Base-by-base conservation (phyloP, 2,113 vertebrate genomes). In the Syngnathus scovelli region DNA sequence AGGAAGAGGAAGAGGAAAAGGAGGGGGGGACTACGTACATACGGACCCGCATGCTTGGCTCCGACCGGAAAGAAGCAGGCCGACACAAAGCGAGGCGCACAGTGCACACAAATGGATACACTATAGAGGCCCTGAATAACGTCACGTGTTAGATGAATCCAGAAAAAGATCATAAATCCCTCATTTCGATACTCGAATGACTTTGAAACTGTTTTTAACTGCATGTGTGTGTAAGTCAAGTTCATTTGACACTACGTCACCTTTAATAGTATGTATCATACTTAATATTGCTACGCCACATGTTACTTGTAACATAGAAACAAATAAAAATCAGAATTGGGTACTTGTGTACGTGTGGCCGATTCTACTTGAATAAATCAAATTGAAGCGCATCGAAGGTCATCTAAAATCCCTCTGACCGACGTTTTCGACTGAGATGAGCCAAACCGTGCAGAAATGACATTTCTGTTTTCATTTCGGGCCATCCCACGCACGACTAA, bases 31-130 rank as follows among this genome's bases (percentile, higher is more conserved):
- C 61, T 27, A 81, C 81, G n/a, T n/a, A n/a, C n/a, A 82, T 79
- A 71, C 69, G 80, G 86, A 87, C 69, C 86, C 49, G 58, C 86
- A 85, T 89, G 88, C 88, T 74, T 70, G 4, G 85, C 83, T 82
- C 88, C 86, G 81, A 15, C 78, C 69, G 74, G 66, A 69, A 75
- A 77, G 74, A 83, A 82, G 73, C 78, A 83, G 71, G 67, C 68
- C 74, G 79, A 85, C 76, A 73, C 33, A 58, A 78, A 78, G 69
- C 21, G 59, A 70, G 67, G 71, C 55, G 33, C 13, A 58, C 16
- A 65, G 77, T 65, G 9, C 21, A 64, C 38, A n/a, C 6, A 48
- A 27, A 44, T 18, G 19, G 7, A 15, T 13, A n/a, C 41, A 44
- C 6, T 21, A 10, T 21, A 27, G 27, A 27, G 27, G 27, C 12